phyloP scores from a whole-genome alignment of 2,888 invertebrate genomes.

The Anoncus sp. region DNA sequence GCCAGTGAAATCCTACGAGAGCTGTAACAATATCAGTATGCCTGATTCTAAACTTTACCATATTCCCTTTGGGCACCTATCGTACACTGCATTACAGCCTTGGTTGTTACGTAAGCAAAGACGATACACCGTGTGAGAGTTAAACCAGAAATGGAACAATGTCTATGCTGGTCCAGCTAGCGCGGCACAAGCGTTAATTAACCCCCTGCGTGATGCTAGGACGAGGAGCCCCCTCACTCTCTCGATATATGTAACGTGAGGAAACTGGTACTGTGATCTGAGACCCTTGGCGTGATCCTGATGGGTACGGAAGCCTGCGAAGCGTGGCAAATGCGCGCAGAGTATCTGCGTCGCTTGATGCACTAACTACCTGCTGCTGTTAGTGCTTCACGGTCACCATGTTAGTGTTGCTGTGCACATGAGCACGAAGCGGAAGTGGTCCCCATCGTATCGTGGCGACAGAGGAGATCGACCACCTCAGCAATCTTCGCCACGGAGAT shows the following conservation, averaged over 20 bases:
- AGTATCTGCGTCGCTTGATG: constrained; percentile 31
- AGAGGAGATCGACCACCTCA: constrained; percentile 40
- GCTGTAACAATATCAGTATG: constrained; percentile 13
- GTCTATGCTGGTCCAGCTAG: constrained; percentile 25
- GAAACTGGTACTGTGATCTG: constrained; percentile 25
- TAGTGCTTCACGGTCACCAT: constrained; percentile 23
- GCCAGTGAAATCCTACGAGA: not conserved
- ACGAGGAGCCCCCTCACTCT: not conserved
- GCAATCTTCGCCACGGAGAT: constrained; percentile 48
- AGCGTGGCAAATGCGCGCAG: constrained; percentile 34
- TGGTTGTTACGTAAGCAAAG: constrained; percentile 5
- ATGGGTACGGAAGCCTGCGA: constrained; percentile 25
- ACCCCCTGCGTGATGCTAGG: constrained; percentile 35
- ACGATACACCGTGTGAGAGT: not conserved
- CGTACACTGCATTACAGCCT: not conserved
- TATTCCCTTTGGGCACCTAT: constrained; percentile 12
- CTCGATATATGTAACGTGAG: constrained; percentile 7
- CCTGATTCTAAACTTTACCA: constrained; percentile 4
- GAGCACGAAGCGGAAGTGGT: constrained; percentile 42
- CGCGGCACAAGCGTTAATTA: constrained; percentile 53
- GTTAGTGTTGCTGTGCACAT: constrained; percentile 34
- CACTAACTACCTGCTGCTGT: constrained; percentile 31
- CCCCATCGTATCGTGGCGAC: constrained; percentile 36
- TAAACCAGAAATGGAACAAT: constrained; percentile 28
- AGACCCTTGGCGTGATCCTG: constrained; percentile 22